A percentile compares a stretch with the other conserved stretches of the same genome.
Conservation (phyloP, 2,888 invertebrate genomes). For the Andrena dorsata region DNA sequence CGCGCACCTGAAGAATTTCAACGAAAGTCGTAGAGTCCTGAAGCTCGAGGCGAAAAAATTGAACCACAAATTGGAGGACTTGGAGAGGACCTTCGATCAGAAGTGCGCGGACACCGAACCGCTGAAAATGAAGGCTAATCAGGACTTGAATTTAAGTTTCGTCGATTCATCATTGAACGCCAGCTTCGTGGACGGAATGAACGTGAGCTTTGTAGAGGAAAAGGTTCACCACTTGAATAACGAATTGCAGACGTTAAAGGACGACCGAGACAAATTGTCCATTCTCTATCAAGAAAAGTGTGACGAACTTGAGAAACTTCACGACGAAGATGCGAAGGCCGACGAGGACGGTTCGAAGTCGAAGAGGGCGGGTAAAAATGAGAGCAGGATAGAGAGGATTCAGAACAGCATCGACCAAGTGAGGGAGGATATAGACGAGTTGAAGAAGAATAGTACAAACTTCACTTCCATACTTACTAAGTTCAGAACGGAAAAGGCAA, state of each 20-base stretch:
- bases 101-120: constrained; percentile 75
- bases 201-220: constrained; percentile 78
- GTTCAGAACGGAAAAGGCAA: constrained; percentile 46
- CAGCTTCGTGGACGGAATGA: constrained; percentile 73
- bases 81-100: constrained; percentile 76
- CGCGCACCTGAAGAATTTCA: constrained; percentile 72
- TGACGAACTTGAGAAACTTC: constrained; percentile 76
- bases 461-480: constrained; percentile 35
- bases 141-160: constrained; percentile 73
- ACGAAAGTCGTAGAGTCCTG: constrained; percentile 70
- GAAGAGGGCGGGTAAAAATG: constrained; percentile 55
- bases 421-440: constrained; percentile 53
- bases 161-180: constrained; percentile 72
- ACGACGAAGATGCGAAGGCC: constrained; percentile 48
- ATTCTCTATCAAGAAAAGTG: constrained; percentile 75
- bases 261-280: constrained; percentile 73
- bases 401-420: constrained; percentile 70
- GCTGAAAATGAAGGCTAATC: constrained; percentile 76
- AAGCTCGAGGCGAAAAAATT: constrained; percentile 76
- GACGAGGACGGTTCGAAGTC: constrained; percentile 26
- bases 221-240: constrained; percentile 73
- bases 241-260: constrained; percentile 75
- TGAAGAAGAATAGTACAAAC: constrained; percentile 49
- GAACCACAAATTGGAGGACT: constrained; percentile 71
- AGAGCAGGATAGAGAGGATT: constrained; percentile 70